Evolutionary conservation across 2,113 vertebrate species (phyloP), one percentile per base, ranked within the genome.

Genomic region (Scophthalmus maximus): DNA sequence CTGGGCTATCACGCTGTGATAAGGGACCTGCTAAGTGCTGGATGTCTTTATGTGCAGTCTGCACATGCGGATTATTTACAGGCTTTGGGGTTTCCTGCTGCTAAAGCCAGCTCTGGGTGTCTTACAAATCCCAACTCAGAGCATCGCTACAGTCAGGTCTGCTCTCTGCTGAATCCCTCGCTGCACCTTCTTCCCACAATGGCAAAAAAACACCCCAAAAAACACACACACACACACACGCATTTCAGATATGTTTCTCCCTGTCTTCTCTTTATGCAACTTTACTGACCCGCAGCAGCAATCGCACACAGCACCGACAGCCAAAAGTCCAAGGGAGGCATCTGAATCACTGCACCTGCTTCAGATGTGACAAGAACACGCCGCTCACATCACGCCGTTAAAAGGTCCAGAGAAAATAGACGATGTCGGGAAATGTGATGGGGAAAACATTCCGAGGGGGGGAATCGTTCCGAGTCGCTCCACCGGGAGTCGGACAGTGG

Each of bases 41-140:
- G 75, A 91, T 85, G 87, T 91, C 87, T 93, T 89, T 91, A 91
- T 88, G 86, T 86, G 88, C 82, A 71, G 84, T 78, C 76, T 89
- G 87, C 92, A 83, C 86, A 89, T 91, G 89, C 90, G 92, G 89
- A 92, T 92, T 93, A 92, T 93, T 92, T 92, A 92, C 91, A 92
- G 84, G 88, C 92, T 90, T 89, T 91, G 87, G 84, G 89, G 86
- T 87, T 89, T 89, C 91, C 92, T 83, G 90, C 90, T 91, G 92
- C 87, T 91, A 88, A 92, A 91, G 89, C 89, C 80, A 88, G 88
- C 83, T 88, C 87, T 75, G 85, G 85, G 87, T 89, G 88, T 86
- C 86, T 78, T 71, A 82, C 83, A 92, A 92, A 93, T 92, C 91
- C 89, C 87, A 82, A 84, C 87, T 89, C 85, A 84, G 83, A 88